These are phyloP conservation scores for Drosophila anceps DNA, from an alignment of 2,888 invertebrate genomes.

Conservation along the genomic window DNA sequence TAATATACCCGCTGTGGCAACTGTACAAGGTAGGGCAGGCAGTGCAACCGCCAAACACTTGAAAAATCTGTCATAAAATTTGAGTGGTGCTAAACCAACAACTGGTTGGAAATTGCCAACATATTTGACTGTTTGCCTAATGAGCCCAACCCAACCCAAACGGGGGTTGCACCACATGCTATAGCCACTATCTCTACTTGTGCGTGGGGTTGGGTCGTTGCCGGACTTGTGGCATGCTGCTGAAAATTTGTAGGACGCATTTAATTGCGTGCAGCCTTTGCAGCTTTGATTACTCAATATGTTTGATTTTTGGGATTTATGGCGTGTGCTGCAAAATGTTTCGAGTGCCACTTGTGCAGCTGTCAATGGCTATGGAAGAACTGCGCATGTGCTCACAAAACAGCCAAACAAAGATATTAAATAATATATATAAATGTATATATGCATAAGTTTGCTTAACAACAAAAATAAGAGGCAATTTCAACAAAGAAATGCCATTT, in stretches of 20 bases:
- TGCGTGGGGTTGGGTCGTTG: conserved; percentile 26
- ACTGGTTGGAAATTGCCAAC: conserved; percentile 78
- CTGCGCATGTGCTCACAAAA: conserved; percentile 53
- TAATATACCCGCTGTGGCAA: neutral
- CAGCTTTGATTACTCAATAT: conserved; percentile 84
- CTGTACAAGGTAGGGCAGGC: conserved; percentile 22
- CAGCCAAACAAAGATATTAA: conserved; percentile 6
- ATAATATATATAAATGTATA: conserved; percentile 2
- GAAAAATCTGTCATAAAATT: conserved; percentile 79
- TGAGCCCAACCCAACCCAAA: conserved; percentile 55
- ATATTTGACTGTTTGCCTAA: conserved; percentile 78
- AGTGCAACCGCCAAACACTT: conserved; percentile 64
- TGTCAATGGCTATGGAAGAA: conserved; percentile 44
- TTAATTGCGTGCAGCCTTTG: conserved; percentile 41
- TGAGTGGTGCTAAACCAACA: conserved; percentile 68
- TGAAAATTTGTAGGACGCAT: conserved; percentile 39
- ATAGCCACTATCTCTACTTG: conserved; percentile 4
- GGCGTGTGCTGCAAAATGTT: conserved; percentile 50
- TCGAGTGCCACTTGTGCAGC: conserved; percentile 68
- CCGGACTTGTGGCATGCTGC: conserved; percentile 9
- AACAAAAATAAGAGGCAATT: conserved; percentile 55
- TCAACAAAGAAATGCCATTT: conserved; percentile 61
- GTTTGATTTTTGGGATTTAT: conserved; percentile 81
- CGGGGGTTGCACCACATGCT: conserved; percentile 33
- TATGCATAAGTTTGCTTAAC: neutral